A percentile compares a stretch with the other conserved stretches of the same genome.
These are phyloP conservation scores for Cephonodes hylas DNA, from an alignment of 2,888 invertebrate species.

Conservation along the genomic window DNA sequence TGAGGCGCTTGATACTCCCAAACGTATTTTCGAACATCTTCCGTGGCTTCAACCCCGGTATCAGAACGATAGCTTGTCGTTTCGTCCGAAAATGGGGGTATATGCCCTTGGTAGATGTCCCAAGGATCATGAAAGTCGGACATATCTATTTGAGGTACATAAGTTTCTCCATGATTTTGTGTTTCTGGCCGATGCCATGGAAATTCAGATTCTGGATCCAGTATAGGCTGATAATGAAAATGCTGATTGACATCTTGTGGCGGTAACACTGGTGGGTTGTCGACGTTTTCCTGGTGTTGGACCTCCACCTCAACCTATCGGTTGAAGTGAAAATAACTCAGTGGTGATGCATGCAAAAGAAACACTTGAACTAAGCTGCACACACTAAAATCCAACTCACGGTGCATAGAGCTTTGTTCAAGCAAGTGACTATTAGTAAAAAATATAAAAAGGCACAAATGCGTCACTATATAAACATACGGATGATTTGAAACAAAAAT, in stretches of 20 bases:
- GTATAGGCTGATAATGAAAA: constrained; percentile 55
- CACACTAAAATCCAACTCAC: constrained; percentile 41
- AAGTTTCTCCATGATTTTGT: constrained; percentile 30
- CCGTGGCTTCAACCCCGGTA: constrained; percentile 40
- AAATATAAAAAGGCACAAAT: constrained; percentile 27
- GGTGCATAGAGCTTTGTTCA: constrained; percentile 70
- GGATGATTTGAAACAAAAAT: constrained; percentile 14
- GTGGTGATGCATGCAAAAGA: constrained; percentile 67
- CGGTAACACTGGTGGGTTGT: constrained; percentile 49
- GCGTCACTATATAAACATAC: constrained; percentile 64
- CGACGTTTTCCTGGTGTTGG: constrained; percentile 34
- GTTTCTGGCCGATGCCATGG: constrained; percentile 71
- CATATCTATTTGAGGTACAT: constrained; percentile 39
- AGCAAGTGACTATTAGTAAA: constrained; percentile 51
- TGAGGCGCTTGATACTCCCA: constrained; percentile 53
- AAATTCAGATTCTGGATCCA: constrained; percentile 70
- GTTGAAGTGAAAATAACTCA: constrained; percentile 71
- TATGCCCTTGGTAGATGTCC: constrained; percentile 84
- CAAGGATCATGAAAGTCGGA: constrained; percentile 84
- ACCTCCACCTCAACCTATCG: constrained; percentile 67
- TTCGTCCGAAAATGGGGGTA: constrained; percentile 53
- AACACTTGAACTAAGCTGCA: constrained; percentile 69
- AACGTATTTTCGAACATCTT: constrained; percentile 58
- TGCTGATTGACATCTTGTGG: constrained; percentile 51
- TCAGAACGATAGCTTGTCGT: constrained; percentile 25